These are phyloP conservation scores for Noctua janthe DNA, from an alignment of 2,888 invertebrate species.

Conservation along the genomic window DNA sequence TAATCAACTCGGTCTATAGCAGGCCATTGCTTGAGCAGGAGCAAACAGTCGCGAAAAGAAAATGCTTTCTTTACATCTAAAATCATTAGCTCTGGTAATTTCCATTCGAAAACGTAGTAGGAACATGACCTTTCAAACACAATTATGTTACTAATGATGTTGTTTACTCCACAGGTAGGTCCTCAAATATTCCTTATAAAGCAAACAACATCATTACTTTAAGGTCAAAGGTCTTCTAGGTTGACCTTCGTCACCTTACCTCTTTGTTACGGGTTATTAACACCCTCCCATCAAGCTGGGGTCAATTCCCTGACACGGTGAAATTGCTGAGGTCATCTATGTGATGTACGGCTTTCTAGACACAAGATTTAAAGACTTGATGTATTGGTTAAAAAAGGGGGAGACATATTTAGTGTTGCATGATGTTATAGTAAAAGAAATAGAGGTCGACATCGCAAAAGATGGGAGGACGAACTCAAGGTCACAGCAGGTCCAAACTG, in stretches of 20 bases:
- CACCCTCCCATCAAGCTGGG: background rate
- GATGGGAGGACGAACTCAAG: too few species aligned
- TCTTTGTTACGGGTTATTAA: constrained; percentile 15
- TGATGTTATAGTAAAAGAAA: too few species aligned
- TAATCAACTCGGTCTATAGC: background rate
- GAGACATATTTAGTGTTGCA: background rate
- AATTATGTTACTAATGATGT: constrained; percentile 12
- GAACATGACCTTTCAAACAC: constrained; percentile 6
- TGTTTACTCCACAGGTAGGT: background rate
- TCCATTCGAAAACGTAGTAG: background rate
- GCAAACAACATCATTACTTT: constrained; percentile 13
- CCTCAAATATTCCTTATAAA: background rate
- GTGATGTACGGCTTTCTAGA: background rate
- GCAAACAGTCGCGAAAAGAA: background rate
- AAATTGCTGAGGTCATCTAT: background rate
- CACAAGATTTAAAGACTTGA: background rate
- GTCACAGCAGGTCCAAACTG: too few species aligned
- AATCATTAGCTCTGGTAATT: background rate
- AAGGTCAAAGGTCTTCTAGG: constrained; percentile 13
- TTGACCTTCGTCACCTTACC: constrained; percentile 16
- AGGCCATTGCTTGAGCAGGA: background rate
- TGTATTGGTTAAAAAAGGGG: background rate
- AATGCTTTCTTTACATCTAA: background rate
- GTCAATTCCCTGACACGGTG: constrained; percentile 3
- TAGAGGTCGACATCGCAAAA: too few species aligned